phyloP scores from a whole-genome alignment of 2,113 vertebrate genomes.

The Perccottus glenii region DNA sequence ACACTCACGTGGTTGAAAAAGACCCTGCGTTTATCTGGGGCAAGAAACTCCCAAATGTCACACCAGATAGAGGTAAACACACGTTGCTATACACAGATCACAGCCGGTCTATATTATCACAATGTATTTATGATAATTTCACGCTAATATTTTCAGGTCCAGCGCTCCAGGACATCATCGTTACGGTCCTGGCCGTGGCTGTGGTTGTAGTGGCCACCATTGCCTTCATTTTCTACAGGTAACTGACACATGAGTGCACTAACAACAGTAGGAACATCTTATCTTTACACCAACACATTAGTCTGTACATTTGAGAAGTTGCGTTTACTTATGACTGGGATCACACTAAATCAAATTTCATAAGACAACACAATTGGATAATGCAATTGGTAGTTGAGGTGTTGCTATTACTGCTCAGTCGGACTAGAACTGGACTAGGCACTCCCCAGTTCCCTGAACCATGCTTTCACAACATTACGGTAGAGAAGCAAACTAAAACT shows the following conservation, averaged over 20 bases:
- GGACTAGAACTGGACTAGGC: too few species aligned
- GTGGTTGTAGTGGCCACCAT: conserved; percentile 74
- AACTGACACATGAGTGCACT: conserved; percentile 6
- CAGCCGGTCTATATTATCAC: neutral
- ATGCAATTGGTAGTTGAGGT: too few species aligned
- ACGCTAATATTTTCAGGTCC: conserved; percentile 5
- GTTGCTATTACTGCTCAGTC: too few species aligned
- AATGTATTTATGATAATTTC: neutral
- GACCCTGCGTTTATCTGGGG: conserved; percentile 86
- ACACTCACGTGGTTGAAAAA: neutral
- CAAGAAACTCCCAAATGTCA: conserved; percentile 78
- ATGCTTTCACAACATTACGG: too few species aligned
- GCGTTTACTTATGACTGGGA: too few species aligned
- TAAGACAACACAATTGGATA: too few species aligned
- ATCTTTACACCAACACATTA: neutral
- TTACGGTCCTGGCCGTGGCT: conserved; percentile 62
- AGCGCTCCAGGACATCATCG: neutral
- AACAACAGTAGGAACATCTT: neutral
- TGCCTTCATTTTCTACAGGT: conserved; percentile 81
- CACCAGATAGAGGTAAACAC: conserved; percentile 45
- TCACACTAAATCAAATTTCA: too few species aligned
- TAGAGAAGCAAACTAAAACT: too few species aligned
- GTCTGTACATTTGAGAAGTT: too few species aligned
- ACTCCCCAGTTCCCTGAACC: too few species aligned
- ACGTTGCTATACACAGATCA: conserved; percentile 6